Base-by-base conservation (phyloP, 2,113 vertebrate species). In the Amblyopsis rosae region DNA sequence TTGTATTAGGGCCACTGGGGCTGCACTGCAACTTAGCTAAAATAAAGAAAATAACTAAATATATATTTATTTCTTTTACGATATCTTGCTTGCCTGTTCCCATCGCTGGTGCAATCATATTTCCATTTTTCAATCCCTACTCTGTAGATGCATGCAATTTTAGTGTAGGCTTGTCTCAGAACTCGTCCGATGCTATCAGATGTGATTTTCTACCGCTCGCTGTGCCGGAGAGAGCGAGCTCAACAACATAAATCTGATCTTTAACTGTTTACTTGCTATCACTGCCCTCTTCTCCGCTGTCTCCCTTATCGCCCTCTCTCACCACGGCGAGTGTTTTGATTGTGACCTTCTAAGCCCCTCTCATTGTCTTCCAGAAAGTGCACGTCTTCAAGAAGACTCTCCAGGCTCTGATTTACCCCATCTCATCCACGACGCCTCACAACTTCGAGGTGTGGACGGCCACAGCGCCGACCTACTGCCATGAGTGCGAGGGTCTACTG, bases 361-460 rank as follows among this genome's bases (percentile, higher is more conserved):
- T 15, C 3, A 61, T 16, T 70, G 46, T 77, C 68, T 72, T 73
- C 51, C 91, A 99, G 98, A 99, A 99, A 93, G 90, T 93, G 62
- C 96, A 99, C 3, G 98, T 99, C 59, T 95, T 98, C 87, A 97
- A 92, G 91, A 99, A 99, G 92, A 99, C 97, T 4, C 89, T 99
- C 26, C 98, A 99, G 86, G 98, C 97, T 10, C 67, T 99, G 86
- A 96, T 99, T 85, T 99, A 99, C 71, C 98, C 98, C 3, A 97
- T 99, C 85, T 99, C 98, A 61, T 99, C 95, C 62, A 99, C 97
- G 55, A 98, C 96, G 0, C 98, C 98, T 1, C 98, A 99, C 72
- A 96, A 97, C 79, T 99, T 99, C 2, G 97, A 99, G 85, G 94
- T 99, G 13, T 99, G 98, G 98, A 99, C 98, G 0, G 98, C 98